A percentile compares a stretch with the other conserved stretches of the same genome.
Conservation (phyloP, 2,113 vertebrate species). For the Triplophysa dalaica region DNA sequence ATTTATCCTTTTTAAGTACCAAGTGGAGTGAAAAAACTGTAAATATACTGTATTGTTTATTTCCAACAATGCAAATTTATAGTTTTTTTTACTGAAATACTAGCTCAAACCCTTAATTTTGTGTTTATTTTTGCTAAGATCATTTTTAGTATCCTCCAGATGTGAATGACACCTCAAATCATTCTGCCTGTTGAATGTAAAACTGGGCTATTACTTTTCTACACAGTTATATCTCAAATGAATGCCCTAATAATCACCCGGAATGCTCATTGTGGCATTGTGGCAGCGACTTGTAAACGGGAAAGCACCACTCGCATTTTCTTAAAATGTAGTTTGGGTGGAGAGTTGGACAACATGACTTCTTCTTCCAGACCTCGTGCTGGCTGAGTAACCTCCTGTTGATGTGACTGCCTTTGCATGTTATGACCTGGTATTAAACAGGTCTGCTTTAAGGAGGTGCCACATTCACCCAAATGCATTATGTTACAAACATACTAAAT, state of each 20-base stretch:
- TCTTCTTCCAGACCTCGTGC: background rate
- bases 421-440: conserved; percentile 49
- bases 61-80: too few species aligned
- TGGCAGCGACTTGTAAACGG: background rate
- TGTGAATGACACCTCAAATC: background rate
- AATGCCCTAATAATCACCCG: background rate
- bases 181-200: background rate
- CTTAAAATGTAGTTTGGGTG: background rate
- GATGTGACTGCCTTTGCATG: conserved; percentile 41
- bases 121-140: too few species aligned
- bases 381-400: background rate
- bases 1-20: too few species aligned
- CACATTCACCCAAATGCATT: conserved; percentile 43
- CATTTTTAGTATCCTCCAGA: background rate
- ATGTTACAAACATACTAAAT: conserved; percentile 46
- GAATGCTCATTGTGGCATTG: background rate
- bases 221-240: too few species aligned
- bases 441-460: conserved; percentile 41
- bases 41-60: too few species aligned
- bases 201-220: background rate
- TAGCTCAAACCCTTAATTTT: too few species aligned
- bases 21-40: too few species aligned
- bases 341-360: background rate
- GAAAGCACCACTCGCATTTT: background rate
- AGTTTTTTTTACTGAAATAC: too few species aligned